Conservation (phyloP, 1,140 invertebrate genomes). For the Papilio helenus region DNA sequence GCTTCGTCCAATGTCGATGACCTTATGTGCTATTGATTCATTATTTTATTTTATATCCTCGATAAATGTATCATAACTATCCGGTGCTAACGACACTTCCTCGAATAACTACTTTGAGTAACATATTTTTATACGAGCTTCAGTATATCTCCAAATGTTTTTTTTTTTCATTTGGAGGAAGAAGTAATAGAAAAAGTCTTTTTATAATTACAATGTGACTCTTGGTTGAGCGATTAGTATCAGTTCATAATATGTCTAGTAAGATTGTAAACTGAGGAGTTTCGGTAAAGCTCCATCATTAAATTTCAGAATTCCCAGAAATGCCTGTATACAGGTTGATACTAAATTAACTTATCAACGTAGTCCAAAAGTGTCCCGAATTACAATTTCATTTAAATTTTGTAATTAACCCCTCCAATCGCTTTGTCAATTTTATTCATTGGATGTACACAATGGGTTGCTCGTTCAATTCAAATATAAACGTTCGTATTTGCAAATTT, state of each 20-base stretch:
- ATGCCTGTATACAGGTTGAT: too few relatives aligned
- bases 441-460: not conserved
- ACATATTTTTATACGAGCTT: not conserved
- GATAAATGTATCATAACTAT: not conserved
- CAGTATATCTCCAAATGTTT: not conserved
- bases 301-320: too few relatives aligned
- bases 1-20: not conserved
- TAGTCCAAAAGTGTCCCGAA: not conserved
- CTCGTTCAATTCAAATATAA: slow-evolving; percentile 1
- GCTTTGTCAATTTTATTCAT: not conserved
- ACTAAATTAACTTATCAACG: not conserved
- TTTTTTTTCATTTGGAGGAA: too few relatives aligned
- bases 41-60: slow-evolving; percentile 8
- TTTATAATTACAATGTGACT: too few relatives aligned
- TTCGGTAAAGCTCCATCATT: not conserved
- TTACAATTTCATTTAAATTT: not conserved
- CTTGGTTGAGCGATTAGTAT: too few relatives aligned
- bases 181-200: too few relatives aligned
- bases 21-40: not conserved
- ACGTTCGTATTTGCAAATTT: not conserved
- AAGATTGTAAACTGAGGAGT: not conserved
- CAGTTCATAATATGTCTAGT: not conserved
- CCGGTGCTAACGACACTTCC: not conserved
- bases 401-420: not conserved
- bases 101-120: not conserved